Conservation (phyloP, 2,113 vertebrate species). For the Cranoglanis bouderius region DNA sequence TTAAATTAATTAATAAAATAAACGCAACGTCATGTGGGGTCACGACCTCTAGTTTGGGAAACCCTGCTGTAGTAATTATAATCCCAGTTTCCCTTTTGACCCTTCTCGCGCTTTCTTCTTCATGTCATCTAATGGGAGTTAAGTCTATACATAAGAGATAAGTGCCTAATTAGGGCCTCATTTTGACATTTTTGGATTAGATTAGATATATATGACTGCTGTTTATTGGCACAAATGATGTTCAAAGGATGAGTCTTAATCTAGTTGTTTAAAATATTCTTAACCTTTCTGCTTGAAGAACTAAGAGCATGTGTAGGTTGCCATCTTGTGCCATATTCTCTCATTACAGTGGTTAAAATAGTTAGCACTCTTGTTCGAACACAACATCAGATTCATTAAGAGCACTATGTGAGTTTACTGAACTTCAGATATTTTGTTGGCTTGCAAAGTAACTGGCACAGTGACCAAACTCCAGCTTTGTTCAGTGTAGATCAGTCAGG, state of each 20-base stretch:
- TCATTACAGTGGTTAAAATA: conserved; percentile 19
- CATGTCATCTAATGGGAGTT: no score
- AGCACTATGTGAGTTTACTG: background rate
- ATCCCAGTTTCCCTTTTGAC: background rate
- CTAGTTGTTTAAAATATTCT: background rate
- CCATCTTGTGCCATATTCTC: conserved; percentile 29
- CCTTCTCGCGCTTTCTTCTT: no score
- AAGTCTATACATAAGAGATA: no score
- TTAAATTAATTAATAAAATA: no score
- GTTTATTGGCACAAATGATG: background rate
- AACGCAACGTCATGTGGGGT: no score
- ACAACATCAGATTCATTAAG: background rate
- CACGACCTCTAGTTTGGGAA: no score
- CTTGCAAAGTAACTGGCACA: background rate
- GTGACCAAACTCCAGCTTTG: background rate
- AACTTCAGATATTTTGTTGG: background rate
- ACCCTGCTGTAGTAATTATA: background rate
- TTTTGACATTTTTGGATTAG: background rate
- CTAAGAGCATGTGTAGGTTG: conserved; percentile 30
- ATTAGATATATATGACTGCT: background rate
- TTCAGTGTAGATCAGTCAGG: background rate
- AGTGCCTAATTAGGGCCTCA: no score
- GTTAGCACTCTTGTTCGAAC: background rate
- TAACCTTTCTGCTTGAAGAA: background rate
- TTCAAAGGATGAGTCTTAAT: background rate